Base-by-base conservation (phyloP, 2,888 invertebrate species). In the Clusia tigrina region DNA sequence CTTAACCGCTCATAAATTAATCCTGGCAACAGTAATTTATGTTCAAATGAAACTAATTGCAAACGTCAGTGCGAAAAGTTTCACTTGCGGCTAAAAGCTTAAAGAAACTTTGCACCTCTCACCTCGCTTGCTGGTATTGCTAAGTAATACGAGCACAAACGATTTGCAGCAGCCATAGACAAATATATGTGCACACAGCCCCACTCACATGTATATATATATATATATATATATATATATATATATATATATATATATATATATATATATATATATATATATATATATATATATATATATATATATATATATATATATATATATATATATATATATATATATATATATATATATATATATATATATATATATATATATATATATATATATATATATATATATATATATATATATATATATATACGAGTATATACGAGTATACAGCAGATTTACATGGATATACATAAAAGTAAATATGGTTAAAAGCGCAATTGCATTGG, bases 11-110 rank as follows among this genome's bases (percentile, higher is more conserved):
- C 71, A 69, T 69, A 69, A 71, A 69, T 71, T 67, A 67, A 64
- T 66, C 64, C 71, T 71, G 69, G 65, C 69, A 69, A 69, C 67
- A 63, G 66, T 61, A 71, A 71, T 71, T 71, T 71, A 71, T 69
- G 71, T 69, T 65, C 64, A 66, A 62, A 61, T 62, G 52, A 69
- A 69, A 71, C 69, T 71, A 71, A 71, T 71, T 71, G 71, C 71
- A 67, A 67, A 69, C 71, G 69, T 71, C 69, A 69, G 69, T 68
- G 63, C 57, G 67, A 68, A 71, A 69, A 69, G 60, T 69, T 67
- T 66, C 62, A 63, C 69, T 70, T 71, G 69, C 62, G 69, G 70
- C 66, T 69, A 66, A 64, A 64, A 62, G 61, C 61, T 53, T 60
- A 64, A 62, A 67, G 58, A 67, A 63, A 67, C 63, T 68, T 60